phyloP scores from a whole-genome alignment of 2,797 vertebrate species.

The Channa striata region DNA sequence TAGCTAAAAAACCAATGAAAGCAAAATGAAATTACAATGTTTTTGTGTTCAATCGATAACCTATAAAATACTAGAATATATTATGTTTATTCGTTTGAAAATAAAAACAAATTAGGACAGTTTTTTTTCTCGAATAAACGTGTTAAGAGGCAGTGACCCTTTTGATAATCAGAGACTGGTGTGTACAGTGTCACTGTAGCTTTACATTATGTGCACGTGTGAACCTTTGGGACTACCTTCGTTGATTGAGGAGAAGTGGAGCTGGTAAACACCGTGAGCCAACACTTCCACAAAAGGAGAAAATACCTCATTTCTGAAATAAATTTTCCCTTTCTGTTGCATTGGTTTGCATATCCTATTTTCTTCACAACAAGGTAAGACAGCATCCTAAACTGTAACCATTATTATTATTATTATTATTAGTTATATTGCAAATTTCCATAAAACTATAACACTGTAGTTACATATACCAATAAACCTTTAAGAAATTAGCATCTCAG shows the following conservation, averaged over 20 bases:
- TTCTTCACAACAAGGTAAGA: conserved; percentile 25
- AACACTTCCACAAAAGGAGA: conserved; percentile 81
- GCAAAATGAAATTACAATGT: too few relatives aligned
- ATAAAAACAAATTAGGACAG: not conserved
- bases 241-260: conserved; percentile 39
- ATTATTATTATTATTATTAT: too few relatives aligned
- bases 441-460: not conserved
- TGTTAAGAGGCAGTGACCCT: not conserved
- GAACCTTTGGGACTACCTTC: conserved; percentile 11
- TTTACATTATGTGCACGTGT: conserved; percentile 29
- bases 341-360: conserved; percentile 67
- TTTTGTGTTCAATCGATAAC: too few relatives aligned
- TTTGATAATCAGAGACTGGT: conserved; percentile 12
- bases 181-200: conserved; percentile 5
- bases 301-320: conserved; percentile 77
- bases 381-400: conserved; percentile 15
- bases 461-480: not conserved
- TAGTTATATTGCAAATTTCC: not conserved
- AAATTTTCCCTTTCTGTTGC: conserved; percentile 77
- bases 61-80: too few relatives aligned
- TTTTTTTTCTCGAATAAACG: not conserved
- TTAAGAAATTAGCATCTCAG: not conserved
- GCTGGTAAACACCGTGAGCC: conserved; percentile 44
- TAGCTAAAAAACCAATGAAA: too few relatives aligned
- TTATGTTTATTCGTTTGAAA: too few relatives aligned